Evolutionary conservation across 64 coral and sea anemone species (phyloP).

Genomic region (Montipora cactus): DNA sequence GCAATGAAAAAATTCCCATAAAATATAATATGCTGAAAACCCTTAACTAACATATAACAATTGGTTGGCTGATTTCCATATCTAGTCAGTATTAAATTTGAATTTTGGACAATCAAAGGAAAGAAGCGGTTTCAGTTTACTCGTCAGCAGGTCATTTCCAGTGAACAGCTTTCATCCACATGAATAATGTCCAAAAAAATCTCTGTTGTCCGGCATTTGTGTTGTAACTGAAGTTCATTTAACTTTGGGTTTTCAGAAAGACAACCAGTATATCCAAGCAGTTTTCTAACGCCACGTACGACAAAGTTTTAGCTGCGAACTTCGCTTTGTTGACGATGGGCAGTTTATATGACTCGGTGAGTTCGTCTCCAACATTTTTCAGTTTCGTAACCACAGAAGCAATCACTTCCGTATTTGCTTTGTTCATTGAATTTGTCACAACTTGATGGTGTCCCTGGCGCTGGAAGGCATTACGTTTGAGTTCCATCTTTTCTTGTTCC

Average conservation of each 20-base stretch:
- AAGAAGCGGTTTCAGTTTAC: no score
- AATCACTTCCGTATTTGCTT: neutral
- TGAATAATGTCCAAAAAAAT: no score
- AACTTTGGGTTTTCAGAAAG: neutral
- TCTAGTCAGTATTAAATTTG: no score
- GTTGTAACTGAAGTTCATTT: neutral
- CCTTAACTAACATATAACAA: no score
- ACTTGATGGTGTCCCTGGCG: no score
- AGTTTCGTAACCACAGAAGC: neutral
- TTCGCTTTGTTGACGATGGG: neutral
- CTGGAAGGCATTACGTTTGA: neutral
- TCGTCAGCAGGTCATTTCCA: no score
- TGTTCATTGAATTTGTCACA: neutral
- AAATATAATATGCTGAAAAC: no score
- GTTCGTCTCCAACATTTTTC: slow-evolving; percentile 12
- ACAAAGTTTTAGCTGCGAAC: neutral
- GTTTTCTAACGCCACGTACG: neutral
- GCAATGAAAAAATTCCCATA: no score
- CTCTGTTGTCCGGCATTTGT: no score
- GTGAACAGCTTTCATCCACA: no score
- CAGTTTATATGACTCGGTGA: slow-evolving; percentile 1
- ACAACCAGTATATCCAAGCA: neutral
- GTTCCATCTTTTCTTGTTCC: neutral
- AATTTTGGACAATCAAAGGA: no score
- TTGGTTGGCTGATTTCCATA: no score